Base-by-base conservation (phyloP, 2,113 vertebrate species). In the Pongo pygmaeus region DNA sequence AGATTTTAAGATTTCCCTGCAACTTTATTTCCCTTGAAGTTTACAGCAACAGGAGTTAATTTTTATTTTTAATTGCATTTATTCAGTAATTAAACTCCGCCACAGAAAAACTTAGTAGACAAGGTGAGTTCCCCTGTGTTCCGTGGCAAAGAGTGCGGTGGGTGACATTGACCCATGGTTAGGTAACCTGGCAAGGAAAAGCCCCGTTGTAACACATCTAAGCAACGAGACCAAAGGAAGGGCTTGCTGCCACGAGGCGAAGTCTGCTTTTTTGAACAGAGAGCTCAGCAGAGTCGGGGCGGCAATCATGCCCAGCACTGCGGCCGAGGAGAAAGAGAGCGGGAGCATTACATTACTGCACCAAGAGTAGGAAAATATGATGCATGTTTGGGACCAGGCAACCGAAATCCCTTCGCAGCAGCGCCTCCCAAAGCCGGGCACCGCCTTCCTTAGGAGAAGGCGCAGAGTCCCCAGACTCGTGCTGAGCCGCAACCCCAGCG, bases 341-440 rank as follows among this genome's bases (percentile, higher is more conserved):
- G 12, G 17, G n/a, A 72, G n/a, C 8, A 93, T 67, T 7, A 5
- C 1, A 74, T 35, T 18, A 43, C 84, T 30, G 80, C 46, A 6
- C 38, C 1, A n/a, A 70, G 38, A 84, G 50, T 46, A 87, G 75
- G 75, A 97, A 97, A 86, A 89, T 48, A 79, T 10, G 64, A 95
- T 43, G 52, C 84, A 52, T 22, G 13, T 86, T 48, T 20, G 59
- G 67, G 46, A 61, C 50, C 43, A 10, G 8, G 61, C 84, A 43
- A 14, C 32, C 30, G 38, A 92, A 92, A 87, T 40, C 43, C 8
- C 90, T 80, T 79, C 79, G 94, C 97, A 84, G 94, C 96, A 97
- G 96, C 94, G 93, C 96, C 97, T 69, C 97, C 96, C 96, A 50
- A 96, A 97, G 95, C 74, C 93, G 70, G 75, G n/a, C 96, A 5